Percentiles rank a stretch among this genome's conserved stretches.
phyloP scores from a whole-genome alignment of 1,140 invertebrate species.

The Idris sp. region DNA sequence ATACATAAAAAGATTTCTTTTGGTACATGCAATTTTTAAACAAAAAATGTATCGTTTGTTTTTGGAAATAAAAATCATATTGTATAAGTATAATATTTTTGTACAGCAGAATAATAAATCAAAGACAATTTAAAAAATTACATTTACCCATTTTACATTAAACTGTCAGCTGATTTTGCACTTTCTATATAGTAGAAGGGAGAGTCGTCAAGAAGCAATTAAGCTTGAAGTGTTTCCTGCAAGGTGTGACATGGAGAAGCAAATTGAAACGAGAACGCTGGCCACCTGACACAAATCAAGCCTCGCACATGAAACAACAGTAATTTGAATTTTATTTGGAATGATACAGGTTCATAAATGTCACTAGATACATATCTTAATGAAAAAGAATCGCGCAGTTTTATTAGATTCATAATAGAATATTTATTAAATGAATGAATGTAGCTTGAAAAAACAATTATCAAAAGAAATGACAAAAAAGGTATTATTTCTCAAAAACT shows the following conservation, averaged over 20 bases:
- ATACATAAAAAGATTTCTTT: too few relatives aligned
- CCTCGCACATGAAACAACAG: conserved; percentile 69
- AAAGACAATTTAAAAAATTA: conserved; percentile 22
- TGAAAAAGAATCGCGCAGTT: conserved; percentile 16
- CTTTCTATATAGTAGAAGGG: conserved; percentile 30
- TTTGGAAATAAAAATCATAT: too few relatives aligned
- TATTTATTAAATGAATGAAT: too few relatives aligned
- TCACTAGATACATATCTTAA: conserved; percentile 28
- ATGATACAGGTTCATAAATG: conserved; percentile 27
- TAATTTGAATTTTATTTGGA: conserved; percentile 73
- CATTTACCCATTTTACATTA: conserved; percentile 23
- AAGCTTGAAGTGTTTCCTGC: conserved; percentile 75
- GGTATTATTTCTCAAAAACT: too few relatives aligned
- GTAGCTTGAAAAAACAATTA: too few relatives aligned
- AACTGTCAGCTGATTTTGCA: conserved; percentile 37
- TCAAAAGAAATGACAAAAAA: too few relatives aligned
- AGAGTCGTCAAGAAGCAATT: conserved; percentile 69
- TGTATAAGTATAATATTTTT: too few relatives aligned
- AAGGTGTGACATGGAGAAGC: conserved; percentile 75
- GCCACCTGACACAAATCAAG: conserved; percentile 74
- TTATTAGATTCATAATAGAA: not conserved
- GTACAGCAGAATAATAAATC: not conserved
- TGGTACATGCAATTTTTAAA: too few relatives aligned
- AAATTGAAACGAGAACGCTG: conserved; percentile 70
- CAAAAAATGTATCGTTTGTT: too few relatives aligned